phyloP scores from a whole-genome alignment of 2,113 vertebrate species.

The Galeopterus variegatus region DNA sequence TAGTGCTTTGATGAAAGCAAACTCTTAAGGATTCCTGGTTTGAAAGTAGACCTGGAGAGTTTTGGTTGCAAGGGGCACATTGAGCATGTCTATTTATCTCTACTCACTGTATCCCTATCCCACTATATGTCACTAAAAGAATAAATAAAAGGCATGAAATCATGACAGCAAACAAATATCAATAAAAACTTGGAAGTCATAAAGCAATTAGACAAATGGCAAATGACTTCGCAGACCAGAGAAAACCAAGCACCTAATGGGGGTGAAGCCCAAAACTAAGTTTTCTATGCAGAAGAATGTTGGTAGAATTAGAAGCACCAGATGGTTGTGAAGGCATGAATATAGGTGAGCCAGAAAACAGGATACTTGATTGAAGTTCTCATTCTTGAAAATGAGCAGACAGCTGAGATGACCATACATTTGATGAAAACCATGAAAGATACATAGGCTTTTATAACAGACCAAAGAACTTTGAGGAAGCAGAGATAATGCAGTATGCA shows the following conservation, averaged over 20 bases:
- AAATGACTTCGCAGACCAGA: background rate
- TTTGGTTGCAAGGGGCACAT: background rate
- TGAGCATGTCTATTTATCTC: background rate
- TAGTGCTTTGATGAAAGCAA: background rate
- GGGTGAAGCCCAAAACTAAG: background rate
- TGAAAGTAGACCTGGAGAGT: background rate
- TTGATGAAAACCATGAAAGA: background rate
- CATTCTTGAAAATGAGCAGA: background rate
- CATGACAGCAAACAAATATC: background rate
- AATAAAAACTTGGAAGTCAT: background rate
- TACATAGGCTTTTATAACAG: background rate
- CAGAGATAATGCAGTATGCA: background rate
- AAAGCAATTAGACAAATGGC: background rate
- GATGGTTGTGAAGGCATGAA: background rate
- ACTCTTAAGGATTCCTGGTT: background rate
- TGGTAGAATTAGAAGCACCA: background rate
- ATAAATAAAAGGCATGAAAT: background rate
- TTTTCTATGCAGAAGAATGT: background rate
- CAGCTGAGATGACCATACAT: background rate
- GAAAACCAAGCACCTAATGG: background rate
- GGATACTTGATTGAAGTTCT: background rate
- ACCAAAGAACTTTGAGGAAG: background rate
- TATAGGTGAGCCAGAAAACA: background rate
- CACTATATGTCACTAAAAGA: background rate
- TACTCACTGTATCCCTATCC: background rate